Conservation (phyloP, 2,888 invertebrate genomes). For the Fabriciana adippe region DNA sequence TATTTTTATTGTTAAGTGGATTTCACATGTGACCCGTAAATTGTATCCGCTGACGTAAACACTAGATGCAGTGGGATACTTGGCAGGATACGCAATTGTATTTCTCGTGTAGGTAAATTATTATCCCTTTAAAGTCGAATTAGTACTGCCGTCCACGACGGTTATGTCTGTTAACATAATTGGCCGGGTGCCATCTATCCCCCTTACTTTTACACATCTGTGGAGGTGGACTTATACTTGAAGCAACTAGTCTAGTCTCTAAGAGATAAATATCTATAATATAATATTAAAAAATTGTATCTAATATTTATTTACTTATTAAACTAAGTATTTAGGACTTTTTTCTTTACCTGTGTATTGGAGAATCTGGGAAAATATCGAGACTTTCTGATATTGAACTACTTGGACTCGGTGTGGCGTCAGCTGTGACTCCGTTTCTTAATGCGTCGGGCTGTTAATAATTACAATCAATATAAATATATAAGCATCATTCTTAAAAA, state of each 20-base stretch:
- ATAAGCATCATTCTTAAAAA: no score
- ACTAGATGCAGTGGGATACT: constrained; percentile 52
- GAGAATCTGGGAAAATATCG: constrained; percentile 95
- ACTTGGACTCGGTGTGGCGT: constrained; percentile 93
- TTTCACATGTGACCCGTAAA: constrained; percentile 53
- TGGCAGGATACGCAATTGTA: constrained; percentile 58
- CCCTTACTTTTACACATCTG: constrained; percentile 53
- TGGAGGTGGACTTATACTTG: constrained; percentile 51
- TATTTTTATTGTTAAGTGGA: constrained; percentile 65
- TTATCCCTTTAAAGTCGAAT: constrained; percentile 71
- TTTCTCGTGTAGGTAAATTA: constrained; percentile 65
- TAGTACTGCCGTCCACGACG: constrained; percentile 62
- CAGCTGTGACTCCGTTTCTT: constrained; percentile 84
- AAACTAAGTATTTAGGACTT: not conserved
- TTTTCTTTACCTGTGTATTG: constrained; percentile 86
- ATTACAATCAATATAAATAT: not conserved
- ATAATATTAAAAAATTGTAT: not conserved
- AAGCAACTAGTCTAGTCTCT: constrained; percentile 46
- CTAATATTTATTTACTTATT: constrained; percentile 13
- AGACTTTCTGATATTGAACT: constrained; percentile 95
- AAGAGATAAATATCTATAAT: constrained; percentile 25
- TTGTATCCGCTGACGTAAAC: constrained; percentile 43
- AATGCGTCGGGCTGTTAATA: constrained; percentile 72
- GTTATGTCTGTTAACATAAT: constrained; percentile 62
- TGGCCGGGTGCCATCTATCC: constrained; percentile 67